Evolutionary conservation across 2,113 vertebrate genomes (phyloP).

Genomic region (Taurulus bubalis): DNA sequence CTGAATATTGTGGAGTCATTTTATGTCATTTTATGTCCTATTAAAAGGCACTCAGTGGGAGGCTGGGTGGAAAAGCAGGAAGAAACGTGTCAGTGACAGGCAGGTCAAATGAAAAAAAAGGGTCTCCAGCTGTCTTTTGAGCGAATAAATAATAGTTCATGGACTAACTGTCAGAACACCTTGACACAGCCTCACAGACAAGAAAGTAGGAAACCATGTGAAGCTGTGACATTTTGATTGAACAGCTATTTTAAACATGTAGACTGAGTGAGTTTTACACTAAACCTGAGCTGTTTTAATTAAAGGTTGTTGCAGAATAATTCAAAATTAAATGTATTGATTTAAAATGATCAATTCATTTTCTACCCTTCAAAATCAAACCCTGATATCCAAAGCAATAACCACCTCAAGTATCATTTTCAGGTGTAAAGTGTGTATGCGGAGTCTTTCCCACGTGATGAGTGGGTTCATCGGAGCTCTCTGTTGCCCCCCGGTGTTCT

Average conservation of each 20-base stretch:
- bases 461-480: slow-evolving; percentile 1
- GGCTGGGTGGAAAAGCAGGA: not conserved
- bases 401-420: not conserved
- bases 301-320: not conserved
- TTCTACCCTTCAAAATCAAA: not conserved
- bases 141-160: not conserved
- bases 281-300: not conserved
- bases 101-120: not conserved
- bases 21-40: slow-evolving; percentile 11
- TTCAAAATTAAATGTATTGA: not conserved
- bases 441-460: not conserved
- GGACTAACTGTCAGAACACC: not conserved
- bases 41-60: slow-evolving; percentile 19
- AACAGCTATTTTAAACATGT: not conserved
- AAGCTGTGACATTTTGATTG: not conserved
- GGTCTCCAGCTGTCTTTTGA: not conserved
- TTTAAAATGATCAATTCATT: not conserved
- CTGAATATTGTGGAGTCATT: slow-evolving; percentile 4
- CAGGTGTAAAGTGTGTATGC: not conserved
- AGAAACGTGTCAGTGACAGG: slow-evolving; percentile 9
- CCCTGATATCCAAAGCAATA: not conserved
- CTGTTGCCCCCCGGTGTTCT: slow-evolving; percentile 61
- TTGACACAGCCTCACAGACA: not conserved
- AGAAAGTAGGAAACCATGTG: not conserved
- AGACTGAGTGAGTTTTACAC: not conserved